These are phyloP conservation scores for Crenuchus spilurus DNA, from an alignment of 2,797 vertebrate genomes.

Conservation along the genomic window DNA sequence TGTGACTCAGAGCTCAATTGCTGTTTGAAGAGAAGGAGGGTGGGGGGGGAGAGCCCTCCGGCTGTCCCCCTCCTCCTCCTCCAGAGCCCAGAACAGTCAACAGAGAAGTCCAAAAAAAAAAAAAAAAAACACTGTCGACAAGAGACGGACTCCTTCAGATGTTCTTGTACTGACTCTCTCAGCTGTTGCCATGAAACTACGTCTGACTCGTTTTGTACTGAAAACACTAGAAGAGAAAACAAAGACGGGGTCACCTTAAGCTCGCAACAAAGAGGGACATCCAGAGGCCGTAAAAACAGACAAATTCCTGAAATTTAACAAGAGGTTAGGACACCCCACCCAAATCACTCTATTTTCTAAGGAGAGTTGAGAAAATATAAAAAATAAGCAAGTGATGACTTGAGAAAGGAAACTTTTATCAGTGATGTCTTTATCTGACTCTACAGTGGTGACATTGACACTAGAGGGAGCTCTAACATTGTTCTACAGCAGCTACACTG, in stretches of 20 bases:
- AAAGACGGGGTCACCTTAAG: constrained; percentile 35
- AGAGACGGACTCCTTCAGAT: constrained; percentile 50
- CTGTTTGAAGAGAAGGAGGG: constrained; percentile 39
- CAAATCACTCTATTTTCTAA: constrained; percentile 26
- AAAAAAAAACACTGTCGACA: constrained; percentile 57
- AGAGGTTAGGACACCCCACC: not conserved
- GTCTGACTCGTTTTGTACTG: constrained; percentile 38
- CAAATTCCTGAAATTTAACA: constrained; percentile 43
- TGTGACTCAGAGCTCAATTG: constrained; percentile 50
- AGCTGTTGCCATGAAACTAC: constrained; percentile 37
- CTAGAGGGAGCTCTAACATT: no score
- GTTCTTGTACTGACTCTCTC: constrained; percentile 38
- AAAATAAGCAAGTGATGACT: no score
- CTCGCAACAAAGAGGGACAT: constrained; percentile 22
- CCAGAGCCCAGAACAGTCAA: constrained; percentile 31
- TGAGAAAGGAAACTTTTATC: no score
- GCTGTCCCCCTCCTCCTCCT: constrained; percentile 31
- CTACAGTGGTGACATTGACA: no score
- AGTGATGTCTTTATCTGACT: no score
- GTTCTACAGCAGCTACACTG: no score
- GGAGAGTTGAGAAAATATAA: no score
- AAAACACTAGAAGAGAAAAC: constrained; percentile 26
- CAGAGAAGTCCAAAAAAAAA: constrained; percentile 54
- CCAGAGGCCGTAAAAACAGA: constrained; percentile 6
- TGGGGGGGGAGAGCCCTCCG: constrained; percentile 32